Conservation (phyloP, 2,888 invertebrate species). For the Eupithecia vulgata region DNA sequence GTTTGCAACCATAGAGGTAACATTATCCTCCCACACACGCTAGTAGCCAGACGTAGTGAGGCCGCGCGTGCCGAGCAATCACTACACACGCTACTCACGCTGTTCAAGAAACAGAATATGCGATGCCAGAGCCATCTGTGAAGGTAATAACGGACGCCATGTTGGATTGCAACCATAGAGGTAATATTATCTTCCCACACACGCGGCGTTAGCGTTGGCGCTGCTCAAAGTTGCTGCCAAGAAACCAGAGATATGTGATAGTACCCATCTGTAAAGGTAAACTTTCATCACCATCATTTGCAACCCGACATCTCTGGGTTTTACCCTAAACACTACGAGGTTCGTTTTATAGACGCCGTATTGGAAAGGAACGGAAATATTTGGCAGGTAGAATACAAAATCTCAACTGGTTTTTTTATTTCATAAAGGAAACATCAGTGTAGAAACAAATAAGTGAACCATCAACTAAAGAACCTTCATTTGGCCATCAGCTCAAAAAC, state of each 20-base stretch:
- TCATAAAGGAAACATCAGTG: background rate
- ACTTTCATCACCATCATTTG: no score
- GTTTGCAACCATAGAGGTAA: background rate
- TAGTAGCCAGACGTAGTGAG: slow-evolving; percentile 70
- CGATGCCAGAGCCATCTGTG: slow-evolving; percentile 69
- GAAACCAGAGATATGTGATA: no score
- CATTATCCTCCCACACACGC: slow-evolving; percentile 66
- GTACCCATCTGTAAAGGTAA: no score
- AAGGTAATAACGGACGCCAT: slow-evolving; percentile 59
- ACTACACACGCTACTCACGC: slow-evolving; percentile 70
- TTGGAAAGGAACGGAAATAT: no score
- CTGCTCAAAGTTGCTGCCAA: no score
- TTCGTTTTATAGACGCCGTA: background rate
- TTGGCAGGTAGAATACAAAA: no score
- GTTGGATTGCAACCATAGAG: background rate
- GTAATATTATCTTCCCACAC: slow-evolving; percentile 56
- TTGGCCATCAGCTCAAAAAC: background rate
- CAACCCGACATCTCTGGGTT: no score
- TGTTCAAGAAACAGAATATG: slow-evolving; percentile 70
- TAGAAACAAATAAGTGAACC: background rate
- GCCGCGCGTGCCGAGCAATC: slow-evolving; percentile 64
- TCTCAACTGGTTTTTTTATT: background rate
- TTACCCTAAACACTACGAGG: no score
- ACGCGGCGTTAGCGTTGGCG: no score
- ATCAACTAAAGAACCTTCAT: background rate